Evolutionary conservation across 2,888 invertebrate genomes (phyloP).

Genomic region (Aproaerema taeniolella): DNA sequence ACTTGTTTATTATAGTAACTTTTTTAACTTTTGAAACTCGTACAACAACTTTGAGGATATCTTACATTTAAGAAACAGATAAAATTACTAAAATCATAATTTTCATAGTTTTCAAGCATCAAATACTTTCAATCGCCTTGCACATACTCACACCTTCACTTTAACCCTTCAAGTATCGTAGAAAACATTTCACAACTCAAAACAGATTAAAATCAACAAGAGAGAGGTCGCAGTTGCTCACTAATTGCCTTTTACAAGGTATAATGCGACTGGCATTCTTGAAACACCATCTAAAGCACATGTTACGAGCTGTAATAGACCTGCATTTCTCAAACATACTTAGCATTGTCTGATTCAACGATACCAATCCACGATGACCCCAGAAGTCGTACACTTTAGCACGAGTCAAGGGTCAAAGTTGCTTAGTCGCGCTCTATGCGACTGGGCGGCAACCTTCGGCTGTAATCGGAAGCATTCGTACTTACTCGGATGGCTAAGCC

Average conservation of each 20-base stretch:
- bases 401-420: constrained; percentile 38
- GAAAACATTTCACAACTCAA: too few species aligned
- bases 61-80: too few species aligned
- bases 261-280: constrained; percentile 35
- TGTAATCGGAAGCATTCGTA: constrained; percentile 52
- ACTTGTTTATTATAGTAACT: too few species aligned
- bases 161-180: too few species aligned
- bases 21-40: too few species aligned
- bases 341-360: constrained; percentile 36
- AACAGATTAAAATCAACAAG: too few species aligned
- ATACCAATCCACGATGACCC: constrained; percentile 28
- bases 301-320: constrained; percentile 33
- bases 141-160: too few species aligned
- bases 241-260: constrained; percentile 25
- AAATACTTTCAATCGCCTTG: too few species aligned
- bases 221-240: too few species aligned
- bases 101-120: too few species aligned
- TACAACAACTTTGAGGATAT: too few species aligned
- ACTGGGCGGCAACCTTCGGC: constrained; percentile 65
- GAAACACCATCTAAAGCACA: constrained; percentile 28
- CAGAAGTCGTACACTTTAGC: not conserved
- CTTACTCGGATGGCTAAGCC: constrained; percentile 42
- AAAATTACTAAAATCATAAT: too few species aligned
- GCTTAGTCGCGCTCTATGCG: constrained; percentile 32
- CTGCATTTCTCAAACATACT: constrained; percentile 43